phyloP scores from a whole-genome alignment of 2,888 invertebrate species.

The Hirtodrosophila duncani region DNA sequence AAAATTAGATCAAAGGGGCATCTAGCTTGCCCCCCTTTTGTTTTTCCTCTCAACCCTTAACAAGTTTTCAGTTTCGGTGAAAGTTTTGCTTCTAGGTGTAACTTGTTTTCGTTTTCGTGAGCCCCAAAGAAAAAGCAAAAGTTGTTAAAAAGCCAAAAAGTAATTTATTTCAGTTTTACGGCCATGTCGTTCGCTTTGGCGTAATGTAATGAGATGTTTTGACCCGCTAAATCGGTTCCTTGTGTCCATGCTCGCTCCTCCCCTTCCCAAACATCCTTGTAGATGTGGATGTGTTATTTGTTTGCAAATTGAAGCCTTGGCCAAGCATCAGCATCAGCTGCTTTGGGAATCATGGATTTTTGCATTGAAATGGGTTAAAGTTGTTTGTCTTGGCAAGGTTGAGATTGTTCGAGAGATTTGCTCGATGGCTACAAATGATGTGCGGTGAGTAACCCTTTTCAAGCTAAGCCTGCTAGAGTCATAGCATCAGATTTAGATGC shows the following conservation, averaged over 20 bases:
- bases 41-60: slow-evolving; percentile 22
- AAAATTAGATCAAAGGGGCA: slow-evolving; percentile 37
- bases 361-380: slow-evolving; percentile 31
- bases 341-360: slow-evolving; percentile 20
- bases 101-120: slow-evolving; percentile 51
- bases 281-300: slow-evolving; percentile 31
- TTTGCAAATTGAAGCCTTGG: slow-evolving; percentile 36
- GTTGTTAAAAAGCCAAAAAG: slow-evolving; percentile 42
- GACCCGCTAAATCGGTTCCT: slow-evolving; percentile 49
- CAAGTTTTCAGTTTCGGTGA: no score
- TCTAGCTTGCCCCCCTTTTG: neutral
- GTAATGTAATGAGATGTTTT: slow-evolving; percentile 59
- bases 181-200: slow-evolving; percentile 28
- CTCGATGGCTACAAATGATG: neutral
- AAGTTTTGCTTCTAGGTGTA: slow-evolving; percentile 32
- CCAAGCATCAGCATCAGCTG: slow-evolving; percentile 36
- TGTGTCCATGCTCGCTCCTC: slow-evolving; percentile 20
- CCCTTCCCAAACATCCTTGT: slow-evolving; percentile 15
- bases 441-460: no score
- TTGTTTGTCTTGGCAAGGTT: no score
- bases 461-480: slow-evolving; percentile 3
- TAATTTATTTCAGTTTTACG: slow-evolving; percentile 61
- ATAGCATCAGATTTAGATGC: no score
- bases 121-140: slow-evolving; percentile 25
- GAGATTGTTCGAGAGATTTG: slow-evolving; percentile 8